Conservation (phyloP, 2,797 vertebrate species). For the Propithecus deckenii region DNA sequence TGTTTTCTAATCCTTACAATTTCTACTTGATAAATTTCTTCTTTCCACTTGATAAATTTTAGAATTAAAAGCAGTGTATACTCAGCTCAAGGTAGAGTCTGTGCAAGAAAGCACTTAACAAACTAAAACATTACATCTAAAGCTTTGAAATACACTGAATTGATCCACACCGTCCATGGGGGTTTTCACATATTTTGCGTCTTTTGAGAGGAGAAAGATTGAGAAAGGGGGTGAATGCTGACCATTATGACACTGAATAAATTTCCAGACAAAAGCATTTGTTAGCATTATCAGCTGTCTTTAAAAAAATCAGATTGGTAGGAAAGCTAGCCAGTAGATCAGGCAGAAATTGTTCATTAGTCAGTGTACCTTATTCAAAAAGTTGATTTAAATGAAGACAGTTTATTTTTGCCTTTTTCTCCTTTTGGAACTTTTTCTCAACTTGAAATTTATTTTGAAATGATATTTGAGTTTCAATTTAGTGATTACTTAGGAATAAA, state of each 20-base stretch:
- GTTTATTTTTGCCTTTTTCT: background rate
- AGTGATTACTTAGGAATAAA: constrained; percentile 11
- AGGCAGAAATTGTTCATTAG: background rate
- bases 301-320: background rate
- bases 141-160: background rate
- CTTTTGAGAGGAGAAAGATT: background rate
- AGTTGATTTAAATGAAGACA: background rate
- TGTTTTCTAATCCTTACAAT: no score
- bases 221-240: background rate
- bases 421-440: constrained; percentile 36
- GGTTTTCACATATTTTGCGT: background rate
- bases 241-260: background rate
- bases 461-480: constrained; percentile 15
- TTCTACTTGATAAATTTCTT: background rate
- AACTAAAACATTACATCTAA: background rate
- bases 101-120: background rate
- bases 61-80: background rate
- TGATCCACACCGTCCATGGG: background rate
- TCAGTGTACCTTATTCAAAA: background rate
- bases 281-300: background rate
- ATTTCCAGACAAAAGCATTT: background rate
- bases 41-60: background rate
- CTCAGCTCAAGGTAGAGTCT: background rate
- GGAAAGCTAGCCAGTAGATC: background rate
- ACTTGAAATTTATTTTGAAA: constrained; percentile 35